Conservation (phyloP, 2,888 invertebrate genomes). For the Tetropium fuscum region DNA sequence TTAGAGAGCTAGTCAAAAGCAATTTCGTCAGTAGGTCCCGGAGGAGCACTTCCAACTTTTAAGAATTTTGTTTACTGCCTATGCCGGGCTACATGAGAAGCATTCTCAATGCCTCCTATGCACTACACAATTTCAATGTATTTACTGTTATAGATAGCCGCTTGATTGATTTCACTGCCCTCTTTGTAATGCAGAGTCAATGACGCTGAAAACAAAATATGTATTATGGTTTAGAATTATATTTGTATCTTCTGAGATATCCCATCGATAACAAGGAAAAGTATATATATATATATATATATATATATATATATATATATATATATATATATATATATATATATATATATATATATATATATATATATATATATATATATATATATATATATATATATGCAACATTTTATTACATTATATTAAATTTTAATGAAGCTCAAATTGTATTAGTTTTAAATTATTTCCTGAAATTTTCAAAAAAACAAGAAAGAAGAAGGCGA, state of each 20-base stretch:
- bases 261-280: too few species aligned
- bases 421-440: too few species aligned
- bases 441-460: too few species aligned
- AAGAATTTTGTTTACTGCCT: slow-evolving; percentile 51
- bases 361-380: neutral
- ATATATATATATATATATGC: neutral
- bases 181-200: slow-evolving; percentile 3
- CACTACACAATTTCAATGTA: slow-evolving; percentile 13
- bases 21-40: slow-evolving; percentile 48
- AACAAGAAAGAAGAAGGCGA: too few species aligned
- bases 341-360: neutral
- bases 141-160: slow-evolving; percentile 8
- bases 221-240: too few species aligned
- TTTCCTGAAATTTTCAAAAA: too few species aligned
- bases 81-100: slow-evolving; percentile 34
- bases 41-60: slow-evolving; percentile 48
- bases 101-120: slow-evolving; percentile 20
- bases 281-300: neutral
- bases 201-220: too few species aligned
- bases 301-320: neutral
- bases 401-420: too few species aligned
- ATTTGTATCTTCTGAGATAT: too few species aligned
- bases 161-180: neutral
- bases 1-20: slow-evolving; percentile 49
- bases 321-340: neutral